Percentiles rank a stretch among this genome's conserved stretches.
Conservation (phyloP, 2,888 invertebrate species). For the Pammene aurita region DNA sequence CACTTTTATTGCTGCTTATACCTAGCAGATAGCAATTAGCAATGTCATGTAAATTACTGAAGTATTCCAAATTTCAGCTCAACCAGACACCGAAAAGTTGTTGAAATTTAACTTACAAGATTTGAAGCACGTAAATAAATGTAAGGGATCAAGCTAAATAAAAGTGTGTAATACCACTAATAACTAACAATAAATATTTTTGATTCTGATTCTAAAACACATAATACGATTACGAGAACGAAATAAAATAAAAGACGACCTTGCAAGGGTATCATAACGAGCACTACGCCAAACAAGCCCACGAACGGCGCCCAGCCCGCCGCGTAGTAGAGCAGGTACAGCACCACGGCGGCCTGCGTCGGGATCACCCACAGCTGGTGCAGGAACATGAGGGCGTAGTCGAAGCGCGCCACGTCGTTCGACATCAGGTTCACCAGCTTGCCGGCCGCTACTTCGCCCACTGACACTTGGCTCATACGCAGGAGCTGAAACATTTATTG, state of each 20-base stretch:
- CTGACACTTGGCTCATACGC: slow-evolving; percentile 87
- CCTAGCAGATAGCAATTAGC: too few relatives aligned
- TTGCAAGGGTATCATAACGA: slow-evolving; percentile 83
- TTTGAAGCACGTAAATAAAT: too few relatives aligned
- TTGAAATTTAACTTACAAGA: too few relatives aligned
- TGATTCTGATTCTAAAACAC: too few relatives aligned
- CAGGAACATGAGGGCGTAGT: slow-evolving; percentile 86
- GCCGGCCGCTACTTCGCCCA: slow-evolving; percentile 87
- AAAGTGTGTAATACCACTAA: too few relatives aligned
- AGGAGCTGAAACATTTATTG: slow-evolving; percentile 81
- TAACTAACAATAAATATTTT: too few relatives aligned
- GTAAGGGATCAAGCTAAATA: too few relatives aligned
- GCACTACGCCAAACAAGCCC: slow-evolving; percentile 74
- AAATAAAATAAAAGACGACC: slow-evolving; percentile 52
- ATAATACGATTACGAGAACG: background rate
- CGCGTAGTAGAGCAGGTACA: slow-evolving; percentile 65
- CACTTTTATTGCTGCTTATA: too few relatives aligned
- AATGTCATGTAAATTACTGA: too few relatives aligned
- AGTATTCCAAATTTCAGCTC: too few relatives aligned
- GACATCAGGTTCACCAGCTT: slow-evolving; percentile 92
- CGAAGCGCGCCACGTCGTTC: slow-evolving; percentile 92
- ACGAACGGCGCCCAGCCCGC: slow-evolving; percentile 72
- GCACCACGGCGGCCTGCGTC: slow-evolving; percentile 84
- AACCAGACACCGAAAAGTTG: too few relatives aligned
- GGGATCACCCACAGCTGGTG: slow-evolving; percentile 93